Base-by-base conservation (phyloP, 1,140 invertebrate genomes). In the Pristionchus pacificus region DNA sequence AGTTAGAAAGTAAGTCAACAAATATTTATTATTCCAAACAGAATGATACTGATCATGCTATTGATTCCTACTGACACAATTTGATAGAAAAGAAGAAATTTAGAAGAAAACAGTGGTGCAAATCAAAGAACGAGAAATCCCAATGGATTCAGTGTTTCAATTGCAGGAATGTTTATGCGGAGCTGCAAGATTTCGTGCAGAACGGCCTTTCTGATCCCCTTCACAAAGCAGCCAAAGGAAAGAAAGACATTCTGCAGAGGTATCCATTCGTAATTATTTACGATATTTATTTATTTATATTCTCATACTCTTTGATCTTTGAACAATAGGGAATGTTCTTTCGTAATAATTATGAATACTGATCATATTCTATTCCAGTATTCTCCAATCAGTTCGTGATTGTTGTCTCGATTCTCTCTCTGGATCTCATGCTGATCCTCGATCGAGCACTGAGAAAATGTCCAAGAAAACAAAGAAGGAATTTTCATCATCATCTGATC, bases 121-220 rank as follows among this genome's bases (percentile, higher is more conserved):
- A n/a, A n/a, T n/a, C n/a, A n/a, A n/a, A n/a, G n/a, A n/a, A n/a
- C n/a, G n/a, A n/a, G 38, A 49, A 49, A 49, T 19, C 38, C 38
- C 19, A 49, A 49, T 49, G 38, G 38, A 49, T 6, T 10, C 38
- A 10, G 6, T 10, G 6, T 49, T 49, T 19, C 6, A 6, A 49
- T 49, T 49, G 38, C 33, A 86, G 92, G 38, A 92, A 93, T 84
- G 95, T 98, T 77, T 98, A 98, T 86, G 90, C 93, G 0, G 93
- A 97, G 83, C 86, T 99, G 49, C 97, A 99, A 87, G 93, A 96
- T 85, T 98, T 98, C 88, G 92, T 98, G 27, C 95, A 98, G 85
- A 85, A 94, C 0, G 87, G 88, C 15, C 84, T 99, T 2, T 86
- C 93, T 61, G 96, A 98, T 80, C 95, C 95, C 0, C 86, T 98